Evolutionary conservation across 2,797 vertebrate species (phyloP).

Genomic region (Pseudotriccus pelzelni): DNA sequence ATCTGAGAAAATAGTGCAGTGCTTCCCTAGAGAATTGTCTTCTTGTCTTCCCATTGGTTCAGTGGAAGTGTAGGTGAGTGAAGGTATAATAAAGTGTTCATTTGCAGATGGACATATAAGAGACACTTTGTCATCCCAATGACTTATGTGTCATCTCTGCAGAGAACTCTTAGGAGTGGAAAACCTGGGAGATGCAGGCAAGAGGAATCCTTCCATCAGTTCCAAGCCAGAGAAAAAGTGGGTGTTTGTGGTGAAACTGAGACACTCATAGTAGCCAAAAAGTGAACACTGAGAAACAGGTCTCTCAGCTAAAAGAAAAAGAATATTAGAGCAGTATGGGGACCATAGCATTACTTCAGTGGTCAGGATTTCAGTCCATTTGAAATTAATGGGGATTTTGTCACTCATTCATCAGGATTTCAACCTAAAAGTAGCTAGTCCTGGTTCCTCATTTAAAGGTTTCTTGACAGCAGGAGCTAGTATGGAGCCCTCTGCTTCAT

Average conservation of each 20-base stretch:
- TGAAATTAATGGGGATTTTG: not conserved
- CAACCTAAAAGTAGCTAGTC: not conserved
- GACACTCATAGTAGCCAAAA: not conserved
- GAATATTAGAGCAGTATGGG: not conserved
- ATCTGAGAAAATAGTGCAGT: not conserved
- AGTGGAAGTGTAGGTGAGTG: not conserved
- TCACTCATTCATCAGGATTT: not conserved
- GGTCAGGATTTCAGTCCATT: not conserved
- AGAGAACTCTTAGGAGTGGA: not conserved
- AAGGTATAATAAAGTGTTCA: not conserved
- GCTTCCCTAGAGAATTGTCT: not conserved
- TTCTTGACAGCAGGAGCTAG: not conserved
- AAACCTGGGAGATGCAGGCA: not conserved
- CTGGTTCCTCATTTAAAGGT: not conserved
- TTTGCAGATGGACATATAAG: not conserved
- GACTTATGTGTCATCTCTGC: not conserved
- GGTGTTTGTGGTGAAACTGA: rapidly evolving
- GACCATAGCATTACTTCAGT: not conserved
- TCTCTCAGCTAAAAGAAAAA: not conserved
- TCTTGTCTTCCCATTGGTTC: not conserved
- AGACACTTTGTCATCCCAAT: not conserved
- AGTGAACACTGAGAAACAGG: rapidly evolving
- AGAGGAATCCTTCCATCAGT: not conserved
- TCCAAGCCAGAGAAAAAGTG: not conserved
- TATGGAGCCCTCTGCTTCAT: not conserved